phyloP scores from a whole-genome alignment of 2,888 invertebrate genomes.

The Augiades crinisus region DNA sequence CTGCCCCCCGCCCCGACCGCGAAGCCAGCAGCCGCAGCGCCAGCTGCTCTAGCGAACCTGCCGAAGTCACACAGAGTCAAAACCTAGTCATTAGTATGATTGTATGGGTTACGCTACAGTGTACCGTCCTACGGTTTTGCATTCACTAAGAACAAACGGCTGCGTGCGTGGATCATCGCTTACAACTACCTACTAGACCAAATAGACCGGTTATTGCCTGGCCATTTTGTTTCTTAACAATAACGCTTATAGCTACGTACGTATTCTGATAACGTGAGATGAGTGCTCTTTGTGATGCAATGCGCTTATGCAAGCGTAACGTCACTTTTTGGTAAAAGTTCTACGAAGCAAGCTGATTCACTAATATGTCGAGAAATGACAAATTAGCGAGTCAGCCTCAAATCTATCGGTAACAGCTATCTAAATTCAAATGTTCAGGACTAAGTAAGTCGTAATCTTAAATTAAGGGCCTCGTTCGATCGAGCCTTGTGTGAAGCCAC shows the following conservation, averaged over 20 bases:
- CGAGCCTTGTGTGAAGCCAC: slow-evolving; percentile 27
- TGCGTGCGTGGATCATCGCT: neutral
- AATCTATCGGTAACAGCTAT: neutral
- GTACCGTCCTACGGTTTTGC: neutral
- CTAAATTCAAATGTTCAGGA: neutral
- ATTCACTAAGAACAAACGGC: neutral
- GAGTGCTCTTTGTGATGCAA: neutral
- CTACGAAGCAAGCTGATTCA: neutral
- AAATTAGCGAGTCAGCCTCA: neutral
- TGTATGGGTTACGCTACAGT: neutral
- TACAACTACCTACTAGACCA: neutral
- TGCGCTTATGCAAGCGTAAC: neutral
- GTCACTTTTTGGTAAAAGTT: neutral
- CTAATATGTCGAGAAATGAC: neutral
- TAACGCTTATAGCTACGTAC: too few relatives aligned
- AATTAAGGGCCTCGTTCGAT: slow-evolving; percentile 1
- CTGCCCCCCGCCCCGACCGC: slow-evolving; percentile 36
- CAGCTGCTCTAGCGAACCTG: slow-evolving; percentile 71
- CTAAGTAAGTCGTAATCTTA: neutral
- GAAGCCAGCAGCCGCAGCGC: slow-evolving; percentile 67
- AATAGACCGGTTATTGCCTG: too few relatives aligned
- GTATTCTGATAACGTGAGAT: too few relatives aligned
- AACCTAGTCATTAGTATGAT: neutral
- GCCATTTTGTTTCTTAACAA: too few relatives aligned
- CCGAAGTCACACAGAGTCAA: neutral